A percentile compares a stretch with the other conserved stretches of the same genome.
Evolutionary conservation across 2,797 vertebrate species (phyloP).

Genomic region (Peromyscus aztecus): DNA sequence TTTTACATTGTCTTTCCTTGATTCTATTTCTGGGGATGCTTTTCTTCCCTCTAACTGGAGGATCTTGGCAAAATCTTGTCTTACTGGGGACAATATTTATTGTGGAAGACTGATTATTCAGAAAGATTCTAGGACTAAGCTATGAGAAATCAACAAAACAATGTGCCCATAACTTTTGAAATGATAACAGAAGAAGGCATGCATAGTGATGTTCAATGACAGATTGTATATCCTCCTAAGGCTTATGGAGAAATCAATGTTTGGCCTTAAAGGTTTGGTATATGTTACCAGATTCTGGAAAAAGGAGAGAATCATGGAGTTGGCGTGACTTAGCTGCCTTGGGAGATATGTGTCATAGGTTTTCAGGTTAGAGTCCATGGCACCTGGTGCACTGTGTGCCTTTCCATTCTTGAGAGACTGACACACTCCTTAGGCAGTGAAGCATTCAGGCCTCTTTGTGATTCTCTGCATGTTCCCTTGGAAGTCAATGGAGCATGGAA

Average conservation of each 20-base stretch:
- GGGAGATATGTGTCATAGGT: background rate
- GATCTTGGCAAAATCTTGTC: background rate
- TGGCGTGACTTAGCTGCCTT: background rate
- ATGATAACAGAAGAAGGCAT: background rate
- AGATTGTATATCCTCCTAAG: background rate
- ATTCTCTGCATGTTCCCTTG: background rate
- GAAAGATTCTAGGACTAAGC: background rate
- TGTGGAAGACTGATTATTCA: background rate
- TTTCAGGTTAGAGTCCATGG: background rate
- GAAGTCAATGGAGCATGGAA: background rate
- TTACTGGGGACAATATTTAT: background rate
- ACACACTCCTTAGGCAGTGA: background rate
- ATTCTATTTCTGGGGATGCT: background rate
- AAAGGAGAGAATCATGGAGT: background rate
- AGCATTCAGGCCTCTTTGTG: background rate
- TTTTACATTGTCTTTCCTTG: background rate
- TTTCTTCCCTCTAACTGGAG: background rate
- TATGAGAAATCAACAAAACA: background rate
- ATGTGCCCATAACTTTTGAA: background rate
- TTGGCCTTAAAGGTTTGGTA: background rate
- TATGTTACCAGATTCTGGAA: background rate
- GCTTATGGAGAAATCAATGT: background rate
- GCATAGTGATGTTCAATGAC: background rate
- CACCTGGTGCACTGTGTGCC: background rate
- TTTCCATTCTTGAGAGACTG: background rate